These are phyloP conservation scores for Orius insidiosus DNA, from an alignment of 1,140 invertebrate genomes.

Conservation along the genomic window DNA sequence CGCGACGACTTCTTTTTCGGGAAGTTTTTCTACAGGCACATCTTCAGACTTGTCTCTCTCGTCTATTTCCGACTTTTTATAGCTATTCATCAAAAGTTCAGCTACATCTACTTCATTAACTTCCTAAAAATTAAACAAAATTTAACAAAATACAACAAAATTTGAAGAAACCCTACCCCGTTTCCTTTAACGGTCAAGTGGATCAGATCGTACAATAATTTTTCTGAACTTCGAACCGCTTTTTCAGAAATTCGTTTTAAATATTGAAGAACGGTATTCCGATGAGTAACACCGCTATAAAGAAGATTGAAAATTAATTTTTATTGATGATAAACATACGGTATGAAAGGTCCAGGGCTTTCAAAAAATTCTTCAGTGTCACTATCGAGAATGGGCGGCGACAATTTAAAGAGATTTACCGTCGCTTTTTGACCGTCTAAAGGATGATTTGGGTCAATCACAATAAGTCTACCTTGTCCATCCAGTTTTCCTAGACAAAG, in stretches of 20 bases:
- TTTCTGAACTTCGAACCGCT: slow-evolving; percentile 39
- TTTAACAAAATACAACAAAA: slow-evolving; percentile 12
- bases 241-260: slow-evolving; percentile 55
- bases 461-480: slow-evolving; percentile 40
- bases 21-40: slow-evolving; percentile 19
- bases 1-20: slow-evolving; percentile 35
- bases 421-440: slow-evolving; percentile 52
- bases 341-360: slow-evolving; percentile 60
- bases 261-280: slow-evolving; percentile 82
- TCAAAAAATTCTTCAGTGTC: slow-evolving; percentile 41
- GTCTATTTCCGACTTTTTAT: slow-evolving; percentile 33
- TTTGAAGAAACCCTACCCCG: slow-evolving; percentile 45
- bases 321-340: slow-evolving; percentile 30
- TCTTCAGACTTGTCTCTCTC: slow-evolving; percentile 22
- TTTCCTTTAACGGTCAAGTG: slow-evolving; percentile 79
- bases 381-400: slow-evolving; percentile 31
- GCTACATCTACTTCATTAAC: slow-evolving; percentile 84
- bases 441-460: slow-evolving; percentile 51
- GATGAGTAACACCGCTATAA: slow-evolving; percentile 71
- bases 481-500: slow-evolving; percentile 17
- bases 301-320: slow-evolving; percentile 9
- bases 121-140: slow-evolving; percentile 40
- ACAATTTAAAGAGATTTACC: slow-evolving; percentile 49
- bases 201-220: slow-evolving; percentile 74
- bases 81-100: slow-evolving; percentile 69